phyloP scores from a whole-genome alignment of 2,113 vertebrate genomes.

The Caracal caracal region DNA sequence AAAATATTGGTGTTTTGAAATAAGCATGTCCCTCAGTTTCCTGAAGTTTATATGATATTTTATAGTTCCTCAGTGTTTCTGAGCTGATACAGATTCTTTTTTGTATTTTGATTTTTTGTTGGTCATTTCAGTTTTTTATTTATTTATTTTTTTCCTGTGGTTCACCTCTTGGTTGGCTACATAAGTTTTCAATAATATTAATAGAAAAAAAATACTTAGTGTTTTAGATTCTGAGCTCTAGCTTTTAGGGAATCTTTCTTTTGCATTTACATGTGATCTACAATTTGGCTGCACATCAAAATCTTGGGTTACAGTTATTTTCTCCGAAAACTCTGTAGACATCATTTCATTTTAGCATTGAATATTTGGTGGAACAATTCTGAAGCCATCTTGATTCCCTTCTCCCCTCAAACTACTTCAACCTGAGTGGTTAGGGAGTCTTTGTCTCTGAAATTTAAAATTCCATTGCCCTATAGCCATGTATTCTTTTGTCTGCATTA shows the following conservation, averaged over 20 bases:
- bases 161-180: not conserved
- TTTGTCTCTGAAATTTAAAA: constrained; percentile 7
- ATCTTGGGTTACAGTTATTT: not conserved
- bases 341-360: not conserved
- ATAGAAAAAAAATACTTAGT: constrained; percentile 26
- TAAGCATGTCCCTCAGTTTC: not conserved
- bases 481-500: not conserved
- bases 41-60: not conserved
- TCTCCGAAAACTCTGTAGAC: not conserved
- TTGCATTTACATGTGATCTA: not conserved
- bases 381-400: not conserved
- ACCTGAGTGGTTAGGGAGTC: not conserved
- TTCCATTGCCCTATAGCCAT: not conserved
- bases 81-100: not conserved
- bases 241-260: not conserved
- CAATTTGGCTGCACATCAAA: not conserved
- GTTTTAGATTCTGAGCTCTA: not conserved
- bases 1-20: not conserved
- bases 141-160: not conserved
- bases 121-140: not conserved
- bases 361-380: not conserved
- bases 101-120: not conserved
- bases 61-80: not conserved
- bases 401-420: not conserved
- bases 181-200: not conserved